phyloP scores from a whole-genome alignment of 2,888 invertebrate species.

The Epistrophella euchroma region DNA sequence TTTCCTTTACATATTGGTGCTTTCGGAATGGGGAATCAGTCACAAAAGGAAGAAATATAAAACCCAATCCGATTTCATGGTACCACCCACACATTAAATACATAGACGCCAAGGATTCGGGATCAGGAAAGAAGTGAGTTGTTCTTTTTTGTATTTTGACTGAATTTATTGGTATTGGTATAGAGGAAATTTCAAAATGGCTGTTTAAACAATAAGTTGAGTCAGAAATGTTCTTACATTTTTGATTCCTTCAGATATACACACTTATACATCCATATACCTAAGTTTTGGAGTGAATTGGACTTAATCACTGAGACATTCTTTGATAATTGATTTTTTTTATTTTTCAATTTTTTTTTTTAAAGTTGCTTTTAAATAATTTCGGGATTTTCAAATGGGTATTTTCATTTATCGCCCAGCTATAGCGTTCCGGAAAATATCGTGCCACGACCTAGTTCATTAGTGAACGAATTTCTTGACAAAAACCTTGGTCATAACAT shows the following conservation, averaged over 20 bases:
- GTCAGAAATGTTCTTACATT: not conserved
- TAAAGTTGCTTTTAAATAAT: no score
- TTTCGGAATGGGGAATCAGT: conserved; percentile 31
- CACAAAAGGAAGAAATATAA: conserved; percentile 2
- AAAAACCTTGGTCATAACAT: no score
- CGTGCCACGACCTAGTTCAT: no score
- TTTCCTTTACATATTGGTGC: not conserved
- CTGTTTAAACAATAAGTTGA: conserved; percentile 81
- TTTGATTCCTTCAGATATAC: not conserved
- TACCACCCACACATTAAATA: conserved; percentile 50
- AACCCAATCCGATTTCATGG: conserved; percentile 43
- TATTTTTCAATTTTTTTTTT: no score
- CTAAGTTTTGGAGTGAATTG: conserved; percentile 8
- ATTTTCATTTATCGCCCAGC: no score
- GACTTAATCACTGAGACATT: not conserved
- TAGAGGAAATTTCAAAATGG: conserved; percentile 81
- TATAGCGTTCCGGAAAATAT: no score
- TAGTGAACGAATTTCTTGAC: no score
- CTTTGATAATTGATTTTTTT: no score
- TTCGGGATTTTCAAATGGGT: no score
- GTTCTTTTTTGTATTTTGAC: not conserved
- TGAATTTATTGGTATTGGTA: conserved; percentile 6
- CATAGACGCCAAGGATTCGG: conserved; percentile 27
- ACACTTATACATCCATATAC: no score
- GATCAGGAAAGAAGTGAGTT: not conserved